A percentile compares a stretch with the other conserved stretches of the same genome.
phyloP scores from a whole-genome alignment of 37 sponge, comb jelly and placozoan genomes.

The Theonella swinhoei region DNA sequence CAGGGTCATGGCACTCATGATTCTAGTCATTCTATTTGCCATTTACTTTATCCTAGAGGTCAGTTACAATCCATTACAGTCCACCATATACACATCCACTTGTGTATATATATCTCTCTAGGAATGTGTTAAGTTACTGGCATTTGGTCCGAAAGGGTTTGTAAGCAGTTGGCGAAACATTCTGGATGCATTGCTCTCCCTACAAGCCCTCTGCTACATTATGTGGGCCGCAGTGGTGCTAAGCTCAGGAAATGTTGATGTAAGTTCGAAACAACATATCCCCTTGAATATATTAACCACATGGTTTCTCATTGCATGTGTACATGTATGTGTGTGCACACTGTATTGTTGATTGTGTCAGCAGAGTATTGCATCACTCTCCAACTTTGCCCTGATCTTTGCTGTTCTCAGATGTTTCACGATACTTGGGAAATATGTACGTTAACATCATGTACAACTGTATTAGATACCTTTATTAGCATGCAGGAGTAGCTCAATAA shows the following conservation, averaged over 20 bases:
- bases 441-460: slow-evolving; percentile 9
- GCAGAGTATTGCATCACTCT: neutral
- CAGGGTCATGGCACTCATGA: neutral
- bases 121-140: slow-evolving; percentile 56
- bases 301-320: neutral
- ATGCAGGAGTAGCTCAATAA: too few species aligned
- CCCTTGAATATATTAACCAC: too few species aligned
- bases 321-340: slow-evolving; percentile 1
- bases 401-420: slow-evolving; percentile 53
- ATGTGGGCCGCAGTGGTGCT: slow-evolving; percentile 28
- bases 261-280: too few species aligned
- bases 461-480: too few species aligned
- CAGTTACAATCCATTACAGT: neutral
- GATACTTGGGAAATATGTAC: slow-evolving; percentile 68
- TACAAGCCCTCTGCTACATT: slow-evolving; percentile 35
- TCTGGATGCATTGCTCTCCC: slow-evolving; percentile 36
- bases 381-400: slow-evolving; percentile 37
- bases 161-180: slow-evolving; percentile 62
- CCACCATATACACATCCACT: neutral
- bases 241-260: neutral
- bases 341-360: neutral
- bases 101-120: neutral
- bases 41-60: slow-evolving; percentile 54
- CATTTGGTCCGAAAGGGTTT: slow-evolving; percentile 48
- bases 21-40: slow-evolving; percentile 21